Base-by-base conservation (phyloP, 30 jellyfish, hydroid and myxozoan genomes). In the Pseudorhiza aurosa region DNA sequence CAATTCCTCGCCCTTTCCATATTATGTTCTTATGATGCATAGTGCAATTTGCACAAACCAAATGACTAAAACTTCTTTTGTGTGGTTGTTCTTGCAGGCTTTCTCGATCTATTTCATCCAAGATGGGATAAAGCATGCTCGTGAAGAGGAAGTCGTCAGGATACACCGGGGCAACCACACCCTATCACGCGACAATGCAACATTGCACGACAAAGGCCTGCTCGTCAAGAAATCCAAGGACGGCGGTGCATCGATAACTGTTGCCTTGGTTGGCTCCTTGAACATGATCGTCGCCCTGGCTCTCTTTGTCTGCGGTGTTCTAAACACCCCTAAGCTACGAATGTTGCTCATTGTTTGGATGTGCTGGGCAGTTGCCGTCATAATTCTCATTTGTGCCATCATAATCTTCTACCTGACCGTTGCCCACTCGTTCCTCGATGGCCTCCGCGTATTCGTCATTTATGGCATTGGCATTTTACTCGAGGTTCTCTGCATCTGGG, bases 401-500 rank as follows among this genome's bases (percentile, higher is more conserved):
- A 80, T 80, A 30, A 37, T 80, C 4, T 46, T 64, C 70, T 64
- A 64, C 29, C 68, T 80, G 72, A 65, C 69, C 42, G 28, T 64
- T 15, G 80, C 84, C 11, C 49, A 50, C 70, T 40, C 77, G 0
- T 60, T 80, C 42, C 72, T 80, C 53, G 91, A 80, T 26, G 91
- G 91, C 77, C 71, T 53, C 7, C 83, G 91, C 14, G 91, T 80
- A 0, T 27, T 65, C 28, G 30, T 80, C 8, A 46, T 80, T 19
- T 80, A 80, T 26, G 84, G 91, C 27, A 43, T 35, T 24, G 84
- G 84, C 4, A 51, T 80, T 7, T 68, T 80, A 58, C 77, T 80
- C 8, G 67, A 80, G 69, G 24, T 80, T 6, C 57, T 80, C 0
- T 80, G 91, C 84, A 53, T 80, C 55, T 80, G 91, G 91, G 84